A percentile compares a stretch with the other conserved stretches of the same genome.
Conservation (phyloP, 2,888 invertebrate species). For the Tinea pellionella region DNA sequence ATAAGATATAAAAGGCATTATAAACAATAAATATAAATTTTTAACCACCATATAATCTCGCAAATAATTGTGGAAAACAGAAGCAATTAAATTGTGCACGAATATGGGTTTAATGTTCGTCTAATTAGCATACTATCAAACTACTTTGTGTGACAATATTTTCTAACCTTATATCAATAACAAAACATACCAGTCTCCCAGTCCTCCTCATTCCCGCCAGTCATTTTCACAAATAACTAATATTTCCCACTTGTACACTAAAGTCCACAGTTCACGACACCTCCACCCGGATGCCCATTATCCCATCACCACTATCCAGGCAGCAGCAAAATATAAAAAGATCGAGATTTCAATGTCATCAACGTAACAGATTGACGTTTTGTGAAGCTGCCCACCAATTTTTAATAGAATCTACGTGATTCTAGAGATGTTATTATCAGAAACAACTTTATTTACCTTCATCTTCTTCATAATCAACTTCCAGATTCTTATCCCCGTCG, state of each 20-base stretch:
- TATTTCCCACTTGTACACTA: conserved; percentile 30
- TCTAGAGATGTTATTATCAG: neutral
- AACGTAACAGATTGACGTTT: conserved; percentile 50
- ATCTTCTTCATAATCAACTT: conserved; percentile 60
- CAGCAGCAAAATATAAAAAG: conserved; percentile 68
- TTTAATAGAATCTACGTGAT: neutral
- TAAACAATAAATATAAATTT: too few relatives aligned
- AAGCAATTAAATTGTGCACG: neutral
- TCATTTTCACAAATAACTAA: conserved; percentile 34
- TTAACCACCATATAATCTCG: neutral
- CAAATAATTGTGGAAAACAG: neutral
- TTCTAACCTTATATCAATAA: conserved; percentile 35
- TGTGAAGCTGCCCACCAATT: neutral
- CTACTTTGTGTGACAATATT: neutral
- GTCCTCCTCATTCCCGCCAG: conserved; percentile 52
- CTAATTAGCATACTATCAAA: neutral
- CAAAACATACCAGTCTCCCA: conserved; percentile 50
- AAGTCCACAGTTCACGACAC: conserved; percentile 15
- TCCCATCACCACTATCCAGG: conserved; percentile 61
- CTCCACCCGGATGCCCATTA: conserved; percentile 31
- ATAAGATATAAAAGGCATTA: too few relatives aligned
- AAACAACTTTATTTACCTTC: conserved; percentile 42
- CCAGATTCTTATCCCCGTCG: conserved; percentile 63
- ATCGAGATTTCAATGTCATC: conserved; percentile 66
- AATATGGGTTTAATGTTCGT: neutral